phyloP scores from a whole-genome alignment of 2,797 vertebrate genomes.

The Bufotes viridis region DNA sequence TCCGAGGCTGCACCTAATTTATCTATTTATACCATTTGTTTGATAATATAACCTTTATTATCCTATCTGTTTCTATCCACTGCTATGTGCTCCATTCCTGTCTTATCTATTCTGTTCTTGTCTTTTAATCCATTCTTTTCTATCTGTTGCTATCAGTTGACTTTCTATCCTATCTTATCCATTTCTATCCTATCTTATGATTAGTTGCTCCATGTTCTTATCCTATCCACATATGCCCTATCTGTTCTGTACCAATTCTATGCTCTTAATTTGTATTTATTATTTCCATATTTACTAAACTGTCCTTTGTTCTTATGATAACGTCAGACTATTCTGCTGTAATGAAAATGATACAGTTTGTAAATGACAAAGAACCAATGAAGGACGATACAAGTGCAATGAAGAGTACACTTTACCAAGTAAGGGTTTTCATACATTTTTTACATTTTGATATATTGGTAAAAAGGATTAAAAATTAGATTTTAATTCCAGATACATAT shows the following conservation, averaged over 20 bases:
- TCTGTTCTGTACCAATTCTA: background rate
- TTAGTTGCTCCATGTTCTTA: background rate
- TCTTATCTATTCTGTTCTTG: background rate
- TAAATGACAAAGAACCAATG: constrained; percentile 63
- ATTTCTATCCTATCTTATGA: background rate
- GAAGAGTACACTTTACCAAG: constrained; percentile 36
- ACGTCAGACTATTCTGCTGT: constrained; percentile 22
- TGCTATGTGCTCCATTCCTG: background rate
- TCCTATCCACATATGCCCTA: background rate
- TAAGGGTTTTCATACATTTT: constrained; percentile 29
- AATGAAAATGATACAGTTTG: constrained; percentile 46
- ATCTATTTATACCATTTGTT: too few species aligned
- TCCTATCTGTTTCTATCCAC: background rate
- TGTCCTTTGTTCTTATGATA: background rate
- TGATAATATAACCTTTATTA: too few species aligned
- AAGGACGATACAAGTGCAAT: constrained; percentile 37
- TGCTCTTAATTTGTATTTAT: background rate
- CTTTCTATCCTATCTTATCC: too few species aligned
- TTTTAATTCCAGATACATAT: background rate
- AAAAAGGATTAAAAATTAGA: background rate
- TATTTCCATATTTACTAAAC: background rate
- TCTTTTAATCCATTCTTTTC: background rate
- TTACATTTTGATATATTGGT: background rate
- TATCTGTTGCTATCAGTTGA: background rate
- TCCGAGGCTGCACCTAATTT: too few species aligned